These are phyloP conservation scores for Gnathonemus longibarbis DNA, from an alignment of 2,113 vertebrate species.

Conservation along the genomic window DNA sequence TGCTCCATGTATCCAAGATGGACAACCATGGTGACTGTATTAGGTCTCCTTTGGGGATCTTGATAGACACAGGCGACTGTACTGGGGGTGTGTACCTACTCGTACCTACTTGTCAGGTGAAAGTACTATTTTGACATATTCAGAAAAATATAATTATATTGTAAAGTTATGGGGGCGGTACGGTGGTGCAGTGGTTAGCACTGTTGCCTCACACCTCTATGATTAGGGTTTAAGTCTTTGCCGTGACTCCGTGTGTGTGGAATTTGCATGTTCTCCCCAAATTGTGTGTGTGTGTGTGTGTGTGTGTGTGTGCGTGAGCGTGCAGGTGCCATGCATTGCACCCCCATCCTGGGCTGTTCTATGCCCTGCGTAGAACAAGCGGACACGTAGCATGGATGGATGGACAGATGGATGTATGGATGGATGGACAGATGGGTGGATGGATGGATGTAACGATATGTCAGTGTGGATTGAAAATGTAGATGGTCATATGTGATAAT, in stretches of 20 bases:
- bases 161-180: not conserved
- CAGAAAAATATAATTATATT: not conserved
- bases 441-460: not conserved
- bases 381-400: not conserved
- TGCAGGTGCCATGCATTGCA: not conserved
- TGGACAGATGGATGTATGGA: not conserved
- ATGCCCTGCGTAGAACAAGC: not conserved
- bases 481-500: not conserved
- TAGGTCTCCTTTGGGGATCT: not conserved
- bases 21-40: not conserved
- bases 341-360: not conserved
- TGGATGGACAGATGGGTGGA: not conserved
- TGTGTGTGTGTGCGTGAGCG: not conserved
- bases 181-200: not conserved
- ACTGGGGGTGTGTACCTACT: not conserved
- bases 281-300: not conserved
- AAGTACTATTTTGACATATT: not conserved
- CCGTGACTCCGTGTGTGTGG: not conserved
- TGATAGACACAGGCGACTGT: not conserved
- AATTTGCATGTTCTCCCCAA: not conserved
- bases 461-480: not conserved
- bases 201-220: not conserved
- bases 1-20: not conserved
- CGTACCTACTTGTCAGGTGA: not conserved
- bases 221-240: not conserved